Evolutionary conservation across 2,797 vertebrate species (phyloP), one percentile per base, ranked within the genome.

Genomic region (Australoheros facetus): DNA sequence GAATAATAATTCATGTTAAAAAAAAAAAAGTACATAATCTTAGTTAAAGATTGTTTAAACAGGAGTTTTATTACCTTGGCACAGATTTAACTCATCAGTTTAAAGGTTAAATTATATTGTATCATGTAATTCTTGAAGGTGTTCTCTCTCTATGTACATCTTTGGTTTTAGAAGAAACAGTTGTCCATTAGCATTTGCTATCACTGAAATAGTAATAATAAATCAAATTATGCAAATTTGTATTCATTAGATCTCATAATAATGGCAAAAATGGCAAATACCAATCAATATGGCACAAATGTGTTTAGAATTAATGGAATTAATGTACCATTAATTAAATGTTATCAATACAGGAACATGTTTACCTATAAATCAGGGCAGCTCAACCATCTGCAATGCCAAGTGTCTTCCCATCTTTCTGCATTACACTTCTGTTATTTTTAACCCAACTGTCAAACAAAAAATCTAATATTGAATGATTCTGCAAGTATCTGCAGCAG

Each of bases 281-380:
- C 12, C 13, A 45, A 45, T 48, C 45, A 42, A 2, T 45, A 2
- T 45, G 26, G 21, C 37, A 28, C 21, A 26, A 45, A 48, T 16
- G 11, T 45, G 17, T 66, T 28, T 39, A 66, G 23, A 66, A 66
- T 64, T 66, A 28, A 45, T 12, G 5, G 23, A 66, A 66, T 64
- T 66, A 28, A 45, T 12, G 5, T 1, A 0, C 21, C 14, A 45
- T 66, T 66, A 48, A 48, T 66, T 66, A 64, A 64, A 64, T 23
- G 26, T 64, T 64, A 66, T 19, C 3, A 28, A 6, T 12, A 12
- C 62, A 48, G 39, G 14, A 48, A 66, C 11, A 48, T 45, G 26
- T 26, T 28, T 28, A 19, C 5, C 9, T 66, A 1, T 16, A 0
- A 66, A 7, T 28, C 0, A 0, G 16, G 39, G 39, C 9, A 19